Evolutionary conservation across 2,797 vertebrate species (phyloP).

Genomic region (Nothura maculosa): DNA sequence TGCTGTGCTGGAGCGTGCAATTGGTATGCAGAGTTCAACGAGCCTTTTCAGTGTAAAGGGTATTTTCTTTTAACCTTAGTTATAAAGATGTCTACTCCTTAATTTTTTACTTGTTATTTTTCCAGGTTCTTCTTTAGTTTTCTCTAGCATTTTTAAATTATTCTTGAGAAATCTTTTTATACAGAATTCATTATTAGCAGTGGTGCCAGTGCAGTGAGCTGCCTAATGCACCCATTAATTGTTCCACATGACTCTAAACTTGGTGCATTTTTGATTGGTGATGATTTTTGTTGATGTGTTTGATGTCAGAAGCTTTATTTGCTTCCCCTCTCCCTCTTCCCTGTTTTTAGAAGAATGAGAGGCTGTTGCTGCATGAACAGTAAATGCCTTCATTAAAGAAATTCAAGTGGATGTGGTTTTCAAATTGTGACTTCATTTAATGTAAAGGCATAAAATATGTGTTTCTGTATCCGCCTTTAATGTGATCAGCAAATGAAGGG

Average conservation of each 20-base stretch:
- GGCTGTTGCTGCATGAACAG: background rate
- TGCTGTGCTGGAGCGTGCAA: background rate
- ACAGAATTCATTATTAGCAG: conserved; percentile 34
- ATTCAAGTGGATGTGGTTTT: background rate
- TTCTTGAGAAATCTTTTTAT: conserved; percentile 10
- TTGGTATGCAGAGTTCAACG: conserved; percentile 13
- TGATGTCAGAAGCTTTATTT: background rate
- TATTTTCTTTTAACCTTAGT: conserved; percentile 38
- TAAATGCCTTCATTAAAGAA: background rate
- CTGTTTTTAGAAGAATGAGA: background rate
- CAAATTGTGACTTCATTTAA: background rate
- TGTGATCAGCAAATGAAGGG: background rate
- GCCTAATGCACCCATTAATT: background rate
- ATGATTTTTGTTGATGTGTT: background rate
- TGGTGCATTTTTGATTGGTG: background rate
- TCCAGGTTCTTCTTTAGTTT: background rate
- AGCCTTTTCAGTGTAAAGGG: conserved; percentile 52
- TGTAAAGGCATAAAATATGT: background rate
- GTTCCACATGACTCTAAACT: background rate
- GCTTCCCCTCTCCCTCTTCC: background rate
- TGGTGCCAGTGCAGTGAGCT: background rate
- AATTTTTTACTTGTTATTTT: background rate
- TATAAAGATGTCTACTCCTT: conserved; percentile 37
- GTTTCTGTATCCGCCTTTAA: background rate
- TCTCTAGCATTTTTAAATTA: background rate